Evolutionary conservation across 2,797 vertebrate genomes (phyloP).

Genomic region (Neopelma chrysocephalum): DNA sequence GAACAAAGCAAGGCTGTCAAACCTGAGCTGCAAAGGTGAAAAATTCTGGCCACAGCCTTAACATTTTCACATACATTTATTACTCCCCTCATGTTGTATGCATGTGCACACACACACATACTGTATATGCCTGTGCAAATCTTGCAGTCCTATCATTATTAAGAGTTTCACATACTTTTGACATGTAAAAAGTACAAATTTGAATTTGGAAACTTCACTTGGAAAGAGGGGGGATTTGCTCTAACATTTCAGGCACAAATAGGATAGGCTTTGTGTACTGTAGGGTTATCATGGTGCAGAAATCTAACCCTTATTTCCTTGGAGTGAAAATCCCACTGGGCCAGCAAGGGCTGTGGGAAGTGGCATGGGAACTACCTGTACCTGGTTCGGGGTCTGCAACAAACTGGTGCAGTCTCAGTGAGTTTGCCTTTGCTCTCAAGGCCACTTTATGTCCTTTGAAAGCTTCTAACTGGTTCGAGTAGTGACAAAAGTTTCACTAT

Average conservation of each 20-base stretch:
- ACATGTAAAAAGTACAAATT: background rate
- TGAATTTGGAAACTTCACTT: background rate
- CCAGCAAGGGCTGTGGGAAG: background rate
- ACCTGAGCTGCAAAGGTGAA: background rate
- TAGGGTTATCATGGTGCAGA: background rate
- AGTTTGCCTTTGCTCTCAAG: background rate
- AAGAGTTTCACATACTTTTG: background rate
- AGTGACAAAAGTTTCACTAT: background rate
- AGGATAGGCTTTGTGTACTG: background rate
- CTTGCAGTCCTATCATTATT: background rate
- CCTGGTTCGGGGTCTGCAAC: fast-evolving
- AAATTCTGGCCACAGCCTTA: background rate
- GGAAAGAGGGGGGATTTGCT: background rate
- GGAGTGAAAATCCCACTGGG: background rate
- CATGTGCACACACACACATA: fast-evolving
- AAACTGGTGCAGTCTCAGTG: background rate
- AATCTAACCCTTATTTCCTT: background rate
- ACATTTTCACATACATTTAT: background rate
- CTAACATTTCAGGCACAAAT: background rate
- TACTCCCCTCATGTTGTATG: background rate
- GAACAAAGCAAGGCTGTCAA: background rate
- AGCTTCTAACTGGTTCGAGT: background rate
- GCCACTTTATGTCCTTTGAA: background rate
- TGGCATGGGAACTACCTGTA: background rate
- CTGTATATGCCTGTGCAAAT: background rate